Conservation (phyloP, 2,113 vertebrate genomes). For the Poeciliopsis retropinna region DNA sequence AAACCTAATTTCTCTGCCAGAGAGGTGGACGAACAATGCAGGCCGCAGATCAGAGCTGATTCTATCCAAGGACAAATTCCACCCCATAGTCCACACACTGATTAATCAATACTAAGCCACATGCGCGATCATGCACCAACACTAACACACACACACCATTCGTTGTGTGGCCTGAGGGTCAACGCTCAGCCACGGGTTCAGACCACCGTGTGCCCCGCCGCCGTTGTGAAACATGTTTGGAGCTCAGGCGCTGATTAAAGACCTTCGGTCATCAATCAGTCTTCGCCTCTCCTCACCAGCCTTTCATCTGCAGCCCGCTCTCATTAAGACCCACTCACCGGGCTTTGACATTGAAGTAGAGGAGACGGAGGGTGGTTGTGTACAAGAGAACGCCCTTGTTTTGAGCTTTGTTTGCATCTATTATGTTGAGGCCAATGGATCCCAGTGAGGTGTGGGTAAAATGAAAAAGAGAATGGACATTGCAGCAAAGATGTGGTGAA, state of each 20-base stretch:
- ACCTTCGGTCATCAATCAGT: constrained; percentile 74
- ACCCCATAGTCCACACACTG: constrained; percentile 42
- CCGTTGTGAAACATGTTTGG: constrained; percentile 65
- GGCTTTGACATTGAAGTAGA: constrained; percentile 69
- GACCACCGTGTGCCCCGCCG: constrained; percentile 11
- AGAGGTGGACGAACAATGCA: constrained; percentile 51
- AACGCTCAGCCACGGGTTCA: constrained; percentile 34
- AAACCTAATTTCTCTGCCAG: constrained; percentile 40
- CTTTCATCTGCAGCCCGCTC: constrained; percentile 74
- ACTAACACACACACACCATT: constrained; percentile 21
- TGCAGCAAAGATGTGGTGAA: constrained; percentile 22
- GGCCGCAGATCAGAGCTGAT: constrained; percentile 41
- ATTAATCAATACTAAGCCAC: constrained; percentile 41
- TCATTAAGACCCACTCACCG: constrained; percentile 68
- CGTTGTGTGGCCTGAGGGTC: constrained; percentile 48
- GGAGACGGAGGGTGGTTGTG: constrained; percentile 50
- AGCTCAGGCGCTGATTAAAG: constrained; percentile 74
- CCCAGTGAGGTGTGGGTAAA: constrained; percentile 36
- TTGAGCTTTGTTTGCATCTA: constrained; percentile 60
- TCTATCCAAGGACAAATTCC: constrained; percentile 50
- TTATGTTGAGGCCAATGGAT: constrained; percentile 53
- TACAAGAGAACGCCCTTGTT: constrained; percentile 51
- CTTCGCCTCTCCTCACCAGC: constrained; percentile 47
- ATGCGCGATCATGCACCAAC: background rate
- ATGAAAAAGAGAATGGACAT: constrained; percentile 36